These are phyloP conservation scores for Coelogynopora nodosa DNA, from an alignment of 2,888 invertebrate genomes.

Conservation along the genomic window DNA sequence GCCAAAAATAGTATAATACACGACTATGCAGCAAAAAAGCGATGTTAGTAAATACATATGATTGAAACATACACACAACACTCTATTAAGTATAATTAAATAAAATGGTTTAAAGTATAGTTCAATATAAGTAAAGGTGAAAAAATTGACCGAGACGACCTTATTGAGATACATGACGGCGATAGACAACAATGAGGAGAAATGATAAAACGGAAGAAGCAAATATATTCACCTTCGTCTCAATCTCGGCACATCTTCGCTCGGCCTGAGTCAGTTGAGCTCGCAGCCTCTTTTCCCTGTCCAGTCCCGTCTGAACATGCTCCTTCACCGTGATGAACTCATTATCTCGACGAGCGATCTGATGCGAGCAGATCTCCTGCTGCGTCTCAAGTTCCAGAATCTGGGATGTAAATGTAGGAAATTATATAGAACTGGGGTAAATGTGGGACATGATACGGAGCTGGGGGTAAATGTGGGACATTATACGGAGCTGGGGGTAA, in stretches of 20 bases:
- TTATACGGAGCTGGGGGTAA: not conserved
- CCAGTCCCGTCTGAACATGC: not conserved
- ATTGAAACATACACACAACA: too few relatives aligned
- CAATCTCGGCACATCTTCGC: conserved; percentile 7
- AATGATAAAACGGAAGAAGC: too few relatives aligned
- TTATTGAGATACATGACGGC: too few relatives aligned
- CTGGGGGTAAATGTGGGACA: too few relatives aligned
- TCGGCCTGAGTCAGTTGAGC: conserved; percentile 31
- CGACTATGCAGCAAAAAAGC: too few relatives aligned
- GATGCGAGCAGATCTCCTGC: conserved; percentile 20
- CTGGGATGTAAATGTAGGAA: conserved; percentile 61
- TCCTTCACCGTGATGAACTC: conserved; percentile 36
- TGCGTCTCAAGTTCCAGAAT: conserved; percentile 36
- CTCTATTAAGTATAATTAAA: too few relatives aligned
- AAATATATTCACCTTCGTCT: conserved; percentile 41
- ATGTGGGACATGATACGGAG: not conserved
- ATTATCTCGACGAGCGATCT: conserved; percentile 25
- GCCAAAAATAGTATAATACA: too few relatives aligned
- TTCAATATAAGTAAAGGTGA: too few relatives aligned
- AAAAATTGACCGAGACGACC: too few relatives aligned
- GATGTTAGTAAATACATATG: too few relatives aligned
- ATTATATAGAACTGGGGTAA: not conserved
- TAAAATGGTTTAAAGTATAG: too few relatives aligned
- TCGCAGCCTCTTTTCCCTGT: conserved; percentile 5
- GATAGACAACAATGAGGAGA: too few relatives aligned